Base-by-base conservation (phyloP, 2,113 vertebrate genomes). In the Eleginops maclovinus region DNA sequence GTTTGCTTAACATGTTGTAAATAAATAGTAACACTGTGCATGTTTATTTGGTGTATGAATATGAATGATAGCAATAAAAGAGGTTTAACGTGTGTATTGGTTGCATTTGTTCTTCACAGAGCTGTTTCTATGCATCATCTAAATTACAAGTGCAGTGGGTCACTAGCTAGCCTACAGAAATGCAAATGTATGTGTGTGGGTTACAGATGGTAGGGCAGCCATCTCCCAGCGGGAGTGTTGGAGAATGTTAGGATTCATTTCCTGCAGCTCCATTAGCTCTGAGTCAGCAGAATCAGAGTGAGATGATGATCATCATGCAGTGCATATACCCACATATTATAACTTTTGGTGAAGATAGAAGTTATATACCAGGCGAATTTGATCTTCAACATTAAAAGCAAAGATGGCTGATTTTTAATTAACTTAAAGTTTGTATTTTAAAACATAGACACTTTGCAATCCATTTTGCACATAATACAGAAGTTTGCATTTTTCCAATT, bases 31-130 rank as follows among this genome's bases (percentile, higher is more conserved):
- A 77, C 76, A 90, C 89, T 91, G 82, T 94, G 93, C 94, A 95
- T 95, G 94, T 89, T 90, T 87, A 93, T 86, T 91, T 83, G 79
- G 69, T 93, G 92, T 94, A 92, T 87, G 87, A 89, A 94, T 93
- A 92, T 89, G 88, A 88, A 90, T 84, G 75, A 92, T 86, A 88
- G 89, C 91, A 92, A 90, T 93, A 87, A 93, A 92, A 83, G 44
- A 81, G 60, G 71, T 77, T 84, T 70, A 72, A 79, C 31, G 83
- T 88, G 77, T 72, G 50, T 56, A 41, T 63, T 76, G 78, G 75
- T 49, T 44, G 73, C n/a, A 9, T 14, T n/a, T 47, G 11, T 19
- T 53, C 15, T 55, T 9, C n/a, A 22, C 13, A 40, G 61, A 58
- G 41, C 19, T 21, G n/a, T 17, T 69, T 46, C 13, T 47, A 43